phyloP scores from a whole-genome alignment of 2,888 invertebrate genomes.

The Xestia sexstrigata region DNA sequence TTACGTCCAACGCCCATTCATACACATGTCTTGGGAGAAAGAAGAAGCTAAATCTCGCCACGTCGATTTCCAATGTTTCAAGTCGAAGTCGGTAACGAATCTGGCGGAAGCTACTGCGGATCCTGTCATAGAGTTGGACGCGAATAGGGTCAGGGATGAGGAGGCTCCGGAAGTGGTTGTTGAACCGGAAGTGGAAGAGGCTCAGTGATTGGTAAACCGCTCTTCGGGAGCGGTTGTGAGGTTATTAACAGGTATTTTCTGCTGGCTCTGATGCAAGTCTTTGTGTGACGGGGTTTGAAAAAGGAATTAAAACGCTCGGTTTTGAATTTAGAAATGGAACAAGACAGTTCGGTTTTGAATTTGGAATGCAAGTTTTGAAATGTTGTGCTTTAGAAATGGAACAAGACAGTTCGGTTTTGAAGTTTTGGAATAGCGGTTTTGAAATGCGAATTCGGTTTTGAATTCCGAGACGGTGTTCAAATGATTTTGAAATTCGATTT shows the following conservation, averaged over 20 bases:
- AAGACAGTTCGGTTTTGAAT: conserved; percentile 1
- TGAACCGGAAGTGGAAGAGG: conserved; percentile 70
- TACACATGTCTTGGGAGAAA: conserved; percentile 99
- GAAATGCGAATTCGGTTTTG: not conserved
- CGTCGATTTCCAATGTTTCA: conserved; percentile 99
- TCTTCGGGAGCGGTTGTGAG: conserved; percentile 69
- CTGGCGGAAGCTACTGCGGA: conserved; percentile 98
- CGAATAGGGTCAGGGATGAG: conserved; percentile 82
- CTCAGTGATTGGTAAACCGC: conserved; percentile 67
- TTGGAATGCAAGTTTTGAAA: not conserved
- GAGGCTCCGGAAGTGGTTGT: conserved; percentile 74
- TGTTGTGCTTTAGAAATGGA: conserved; percentile 1
- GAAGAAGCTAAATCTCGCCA: conserved; percentile 99
- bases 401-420: conserved; percentile 6
- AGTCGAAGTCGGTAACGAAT: conserved; percentile 99
- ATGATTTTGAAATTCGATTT: not conserved
- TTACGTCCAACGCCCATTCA: conserved; percentile 99
- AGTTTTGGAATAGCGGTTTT: not conserved
- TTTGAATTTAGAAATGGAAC: not conserved
- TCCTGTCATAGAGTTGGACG: conserved; percentile 93
- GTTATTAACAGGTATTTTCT: conserved; percentile 71
- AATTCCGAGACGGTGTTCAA: not conserved
- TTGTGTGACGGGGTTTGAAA: conserved; percentile 20
- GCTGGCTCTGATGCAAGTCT: conserved; percentile 66
- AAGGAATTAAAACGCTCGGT: not conserved